A percentile compares a stretch with the other conserved stretches of the same genome.
Conservation (phyloP, 1,140 invertebrate species). For the Lepidostoma basale region DNA sequence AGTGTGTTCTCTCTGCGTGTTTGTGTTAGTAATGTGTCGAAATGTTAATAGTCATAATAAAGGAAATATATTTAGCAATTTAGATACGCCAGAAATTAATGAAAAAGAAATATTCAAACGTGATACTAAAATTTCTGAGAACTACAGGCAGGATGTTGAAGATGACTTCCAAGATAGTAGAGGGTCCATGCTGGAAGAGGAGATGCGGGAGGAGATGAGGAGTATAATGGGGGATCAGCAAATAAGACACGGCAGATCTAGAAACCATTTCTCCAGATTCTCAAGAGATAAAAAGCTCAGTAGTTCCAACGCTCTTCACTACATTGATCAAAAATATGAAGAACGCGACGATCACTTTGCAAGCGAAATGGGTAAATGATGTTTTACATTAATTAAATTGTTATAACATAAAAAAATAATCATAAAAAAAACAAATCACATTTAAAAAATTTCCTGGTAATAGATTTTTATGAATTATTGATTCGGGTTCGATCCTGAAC, state of each 20-base stretch:
- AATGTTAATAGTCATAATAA: not conserved
- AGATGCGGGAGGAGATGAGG: constrained; percentile 1
- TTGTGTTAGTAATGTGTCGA: not conserved
- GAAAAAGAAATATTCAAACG: not conserved
- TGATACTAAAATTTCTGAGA: not conserved
- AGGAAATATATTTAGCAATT: not conserved
- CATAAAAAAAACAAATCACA: not conserved
- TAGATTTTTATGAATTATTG: not conserved
- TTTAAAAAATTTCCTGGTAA: not conserved
- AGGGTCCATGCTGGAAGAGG: constrained; percentile 1
- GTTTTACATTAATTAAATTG: no score
- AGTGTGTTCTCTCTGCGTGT: not conserved
- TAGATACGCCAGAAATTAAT: not conserved
- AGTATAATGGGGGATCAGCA: constrained; percentile 28
- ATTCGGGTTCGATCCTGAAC: no score
- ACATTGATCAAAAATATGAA: constrained; percentile 2
- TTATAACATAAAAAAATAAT: not conserved
- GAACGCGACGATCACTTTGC: not conserved
- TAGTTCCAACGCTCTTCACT: constrained; percentile 12
- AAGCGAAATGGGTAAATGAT: constrained; percentile 11
- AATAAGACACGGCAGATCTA: constrained; percentile 41
- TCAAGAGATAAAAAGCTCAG: constrained; percentile 37
- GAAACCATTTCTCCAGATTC: constrained; percentile 38
- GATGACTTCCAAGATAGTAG: not conserved
- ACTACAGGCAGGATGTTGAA: not conserved